Conservation (phyloP, 2,113 vertebrate genomes). For the Amblyopsis rosae region DNA sequence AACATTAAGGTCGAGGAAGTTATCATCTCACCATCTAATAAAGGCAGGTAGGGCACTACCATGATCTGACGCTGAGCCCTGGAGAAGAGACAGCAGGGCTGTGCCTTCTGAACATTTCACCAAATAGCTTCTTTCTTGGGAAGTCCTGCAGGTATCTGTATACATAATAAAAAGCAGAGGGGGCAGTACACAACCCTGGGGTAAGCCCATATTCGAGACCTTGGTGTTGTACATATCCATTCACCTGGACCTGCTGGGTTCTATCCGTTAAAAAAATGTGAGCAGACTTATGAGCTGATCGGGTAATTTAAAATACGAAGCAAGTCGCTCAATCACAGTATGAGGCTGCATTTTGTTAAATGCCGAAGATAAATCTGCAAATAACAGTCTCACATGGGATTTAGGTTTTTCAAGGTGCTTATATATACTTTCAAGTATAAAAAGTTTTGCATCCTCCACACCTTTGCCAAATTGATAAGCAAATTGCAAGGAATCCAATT, state of each 20-base stretch:
- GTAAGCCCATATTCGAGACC: neutral
- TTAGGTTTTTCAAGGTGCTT: neutral
- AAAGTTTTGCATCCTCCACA: too few species aligned
- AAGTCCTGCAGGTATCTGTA: neutral
- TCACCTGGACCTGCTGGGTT: neutral
- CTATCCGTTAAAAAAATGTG: too few species aligned
- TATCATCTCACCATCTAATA: neutral
- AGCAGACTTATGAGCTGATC: too few species aligned
- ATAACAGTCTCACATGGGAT: neutral
- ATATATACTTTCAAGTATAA: neutral
- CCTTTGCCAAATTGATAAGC: neutral
- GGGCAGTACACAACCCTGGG: neutral
- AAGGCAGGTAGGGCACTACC: neutral
- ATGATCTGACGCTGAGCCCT: neutral
- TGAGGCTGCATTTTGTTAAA: neutral
- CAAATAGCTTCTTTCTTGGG: too few species aligned
- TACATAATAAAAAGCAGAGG: neutral
- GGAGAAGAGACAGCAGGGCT: neutral
- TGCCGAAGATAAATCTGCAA: neutral
- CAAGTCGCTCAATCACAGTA: conserved; percentile 1
- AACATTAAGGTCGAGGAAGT: neutral
- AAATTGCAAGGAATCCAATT: neutral
- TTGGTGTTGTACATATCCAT: neutral
- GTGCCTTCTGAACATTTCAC: neutral
- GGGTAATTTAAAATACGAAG: too few species aligned